These are phyloP conservation scores for Gymnodraco acuticeps DNA, from an alignment of 2,797 vertebrate species.

Conservation along the genomic window DNA sequence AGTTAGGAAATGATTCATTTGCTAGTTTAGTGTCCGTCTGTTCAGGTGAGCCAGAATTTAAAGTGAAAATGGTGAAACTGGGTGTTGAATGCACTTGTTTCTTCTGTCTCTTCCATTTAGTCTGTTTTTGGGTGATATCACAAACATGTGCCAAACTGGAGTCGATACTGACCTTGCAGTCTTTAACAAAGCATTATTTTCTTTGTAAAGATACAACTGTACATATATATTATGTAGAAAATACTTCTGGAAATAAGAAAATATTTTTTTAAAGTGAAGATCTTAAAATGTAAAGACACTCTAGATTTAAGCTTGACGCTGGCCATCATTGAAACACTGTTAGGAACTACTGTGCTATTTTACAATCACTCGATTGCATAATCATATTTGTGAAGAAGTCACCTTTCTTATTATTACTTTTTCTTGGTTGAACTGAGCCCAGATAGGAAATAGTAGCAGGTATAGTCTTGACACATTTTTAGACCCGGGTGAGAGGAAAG, in stretches of 20 bases:
- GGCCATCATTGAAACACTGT: slow-evolving; percentile 31
- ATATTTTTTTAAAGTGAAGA: slow-evolving; percentile 83
- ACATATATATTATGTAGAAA: slow-evolving; percentile 74
- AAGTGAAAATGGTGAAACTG: not conserved
- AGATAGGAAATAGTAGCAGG: slow-evolving; percentile 27
- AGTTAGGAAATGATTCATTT: slow-evolving; percentile 16
- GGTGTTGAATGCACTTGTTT: slow-evolving; percentile 25
- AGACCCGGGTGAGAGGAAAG: slow-evolving; percentile 14
- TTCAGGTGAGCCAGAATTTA: slow-evolving; percentile 20
- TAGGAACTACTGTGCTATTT: slow-evolving; percentile 61
- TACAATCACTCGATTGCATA: slow-evolving; percentile 60
- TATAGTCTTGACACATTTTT: slow-evolving; percentile 29
- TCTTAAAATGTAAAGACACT: slow-evolving; percentile 54
- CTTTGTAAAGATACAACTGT: slow-evolving; percentile 70
- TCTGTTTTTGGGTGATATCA: slow-evolving; percentile 42
- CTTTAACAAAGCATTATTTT: slow-evolving; percentile 66
- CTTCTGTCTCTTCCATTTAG: slow-evolving; percentile 34
- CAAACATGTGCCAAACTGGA: slow-evolving; percentile 77
- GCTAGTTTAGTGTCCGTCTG: slow-evolving; percentile 25
- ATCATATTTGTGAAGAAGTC: slow-evolving; percentile 24
- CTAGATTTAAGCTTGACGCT: slow-evolving; percentile 42
- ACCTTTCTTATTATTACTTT: slow-evolving; percentile 11
- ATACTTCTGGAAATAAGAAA: slow-evolving; percentile 66
- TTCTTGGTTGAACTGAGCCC: slow-evolving; percentile 45
- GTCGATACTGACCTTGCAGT: slow-evolving; percentile 49